Conservation (phyloP, 2,888 invertebrate species). For the Drosophila borborema region DNA sequence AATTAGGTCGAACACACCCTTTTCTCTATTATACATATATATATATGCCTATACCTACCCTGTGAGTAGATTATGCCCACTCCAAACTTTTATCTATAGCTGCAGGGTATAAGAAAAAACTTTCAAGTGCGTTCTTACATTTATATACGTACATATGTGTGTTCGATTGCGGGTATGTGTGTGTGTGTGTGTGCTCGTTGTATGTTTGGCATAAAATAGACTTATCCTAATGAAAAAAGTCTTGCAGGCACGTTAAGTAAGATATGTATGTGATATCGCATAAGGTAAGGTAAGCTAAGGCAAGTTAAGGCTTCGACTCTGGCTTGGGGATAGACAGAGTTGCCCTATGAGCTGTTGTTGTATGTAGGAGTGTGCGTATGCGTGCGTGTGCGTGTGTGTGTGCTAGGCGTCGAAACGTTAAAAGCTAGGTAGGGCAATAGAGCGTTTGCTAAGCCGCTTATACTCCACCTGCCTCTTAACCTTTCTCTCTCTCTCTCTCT, state of each 20-base stretch:
- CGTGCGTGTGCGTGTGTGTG: not conserved
- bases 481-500: not conserved
- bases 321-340: conserved; percentile 10
- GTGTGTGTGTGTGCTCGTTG: conserved; percentile 40
- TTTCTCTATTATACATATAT: too few species aligned
- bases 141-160: conserved; percentile 17
- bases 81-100: not conserved
- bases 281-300: conserved; percentile 41
- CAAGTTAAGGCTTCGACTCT: conserved; percentile 11
- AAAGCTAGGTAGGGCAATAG: conserved; percentile 72
- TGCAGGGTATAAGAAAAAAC: conserved; percentile 29
- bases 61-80: not conserved
- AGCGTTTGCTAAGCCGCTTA: conserved; percentile 70
- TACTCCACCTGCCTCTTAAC: not conserved
- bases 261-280: conserved; percentile 75
- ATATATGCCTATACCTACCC: not conserved
- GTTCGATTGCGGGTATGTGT: conserved; percentile 28
- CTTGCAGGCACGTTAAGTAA: conserved; percentile 76
- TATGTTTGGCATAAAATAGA: conserved; percentile 76
- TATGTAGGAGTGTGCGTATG: not conserved
- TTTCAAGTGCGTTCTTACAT: conserved; percentile 33
- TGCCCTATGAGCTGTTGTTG: conserved; percentile 15
- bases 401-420: conserved; percentile 67
- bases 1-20: not conserved
- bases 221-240: conserved; percentile 80